A percentile compares a stretch with the other conserved stretches of the same genome.
Evolutionary conservation across 2,888 invertebrate genomes (phyloP).

Genomic region (Eilema sororculum): DNA sequence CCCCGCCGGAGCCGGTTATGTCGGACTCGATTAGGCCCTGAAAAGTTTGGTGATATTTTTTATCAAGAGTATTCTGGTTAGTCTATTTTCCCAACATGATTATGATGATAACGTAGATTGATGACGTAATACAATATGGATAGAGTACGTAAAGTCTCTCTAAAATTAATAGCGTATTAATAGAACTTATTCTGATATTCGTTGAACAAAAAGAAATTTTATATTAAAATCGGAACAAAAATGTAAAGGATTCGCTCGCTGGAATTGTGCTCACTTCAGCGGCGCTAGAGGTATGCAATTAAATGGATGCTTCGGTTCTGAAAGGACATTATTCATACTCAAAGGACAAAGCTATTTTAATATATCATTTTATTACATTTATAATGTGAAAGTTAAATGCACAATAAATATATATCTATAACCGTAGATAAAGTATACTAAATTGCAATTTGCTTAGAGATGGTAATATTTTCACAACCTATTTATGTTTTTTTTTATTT

Average conservation of each 20-base stretch:
- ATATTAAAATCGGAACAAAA: conserved; percentile 13
- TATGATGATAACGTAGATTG: neutral
- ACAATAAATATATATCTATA: too few species aligned
- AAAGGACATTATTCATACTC: conserved; percentile 19
- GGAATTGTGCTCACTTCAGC: conserved; percentile 20
- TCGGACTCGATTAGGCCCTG: too few species aligned
- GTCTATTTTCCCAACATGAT: too few species aligned
- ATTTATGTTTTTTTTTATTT: too few species aligned
- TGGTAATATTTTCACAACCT: too few species aligned
- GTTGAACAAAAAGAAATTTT: neutral
- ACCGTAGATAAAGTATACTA: neutral
- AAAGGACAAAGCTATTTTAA: conserved; percentile 7
- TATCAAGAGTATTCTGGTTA: too few species aligned
- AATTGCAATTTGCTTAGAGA: too few species aligned
- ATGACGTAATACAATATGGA: neutral
- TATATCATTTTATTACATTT: conserved; percentile 11
- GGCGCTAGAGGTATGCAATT: conserved; percentile 29
- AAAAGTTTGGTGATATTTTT: too few species aligned
- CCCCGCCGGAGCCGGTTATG: too few species aligned
- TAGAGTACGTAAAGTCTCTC: neutral
- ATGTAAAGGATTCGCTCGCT: conserved; percentile 7
- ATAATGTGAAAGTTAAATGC: conserved; percentile 5
- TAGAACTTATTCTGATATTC: neutral
- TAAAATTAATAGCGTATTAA: neutral
- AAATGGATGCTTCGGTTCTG: conserved; percentile 21